Evolutionary conservation across 2,113 vertebrate species (phyloP).

Genomic region (Burhinus oedicnemus): DNA sequence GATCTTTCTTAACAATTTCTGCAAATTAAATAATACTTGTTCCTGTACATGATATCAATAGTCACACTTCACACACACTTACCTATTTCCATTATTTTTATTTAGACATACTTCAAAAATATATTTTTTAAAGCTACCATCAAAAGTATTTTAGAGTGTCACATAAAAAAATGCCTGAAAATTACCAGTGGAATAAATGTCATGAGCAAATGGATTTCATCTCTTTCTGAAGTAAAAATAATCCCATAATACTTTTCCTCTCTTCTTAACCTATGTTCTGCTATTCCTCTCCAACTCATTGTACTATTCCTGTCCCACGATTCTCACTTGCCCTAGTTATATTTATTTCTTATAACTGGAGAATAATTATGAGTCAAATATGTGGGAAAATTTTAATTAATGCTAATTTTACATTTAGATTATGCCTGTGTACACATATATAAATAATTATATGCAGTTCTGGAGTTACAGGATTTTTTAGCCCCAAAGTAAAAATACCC

Average conservation of each 20-base stretch:
- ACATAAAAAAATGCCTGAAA: neutral
- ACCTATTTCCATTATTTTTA: slow-evolving; percentile 17
- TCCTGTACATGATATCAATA: slow-evolving; percentile 34
- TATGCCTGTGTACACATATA: neutral
- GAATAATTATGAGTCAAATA: slow-evolving; percentile 57
- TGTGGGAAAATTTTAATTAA: slow-evolving; percentile 52
- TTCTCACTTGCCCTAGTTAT: slow-evolving; percentile 51
- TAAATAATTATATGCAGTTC: neutral
- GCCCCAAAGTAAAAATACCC: neutral
- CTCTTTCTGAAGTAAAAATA: neutral
- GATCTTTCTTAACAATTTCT: slow-evolving; percentile 63
- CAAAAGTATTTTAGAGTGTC: neutral
- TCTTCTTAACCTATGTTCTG: neutral
- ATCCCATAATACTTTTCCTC: neutral
- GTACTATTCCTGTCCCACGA: neutral
- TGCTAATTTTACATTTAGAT: slow-evolving; percentile 47
- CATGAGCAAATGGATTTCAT: neutral
- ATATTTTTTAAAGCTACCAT: neutral
- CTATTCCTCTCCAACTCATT: neutral
- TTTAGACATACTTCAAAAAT: neutral
- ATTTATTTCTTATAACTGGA: slow-evolving; percentile 39
- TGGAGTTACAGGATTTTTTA: neutral
- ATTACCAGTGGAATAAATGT: neutral
- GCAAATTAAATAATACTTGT: slow-evolving; percentile 68
- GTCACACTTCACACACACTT: slow-evolving; percentile 12